These are phyloP conservation scores for Euura saliciscinereae DNA, from an alignment of 1,140 invertebrate genomes.

Conservation along the genomic window DNA sequence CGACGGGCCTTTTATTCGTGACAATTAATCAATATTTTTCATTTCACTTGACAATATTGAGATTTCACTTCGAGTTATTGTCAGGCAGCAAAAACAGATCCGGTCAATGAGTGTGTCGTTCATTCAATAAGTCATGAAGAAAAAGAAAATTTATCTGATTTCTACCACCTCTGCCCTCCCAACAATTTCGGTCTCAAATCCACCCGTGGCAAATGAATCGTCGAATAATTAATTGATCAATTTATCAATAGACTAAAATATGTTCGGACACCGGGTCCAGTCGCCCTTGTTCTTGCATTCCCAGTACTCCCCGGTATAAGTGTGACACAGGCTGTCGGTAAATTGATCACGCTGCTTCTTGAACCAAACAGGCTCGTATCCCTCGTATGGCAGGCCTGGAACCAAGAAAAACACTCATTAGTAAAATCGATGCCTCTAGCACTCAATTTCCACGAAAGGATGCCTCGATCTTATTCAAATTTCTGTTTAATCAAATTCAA, in stretches of 20 bases:
- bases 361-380: slow-evolving; percentile 94
- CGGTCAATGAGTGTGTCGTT: slow-evolving; percentile 12
- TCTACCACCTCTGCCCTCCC: not conserved
- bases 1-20: not conserved
- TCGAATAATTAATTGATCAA: not conserved
- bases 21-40: not conserved
- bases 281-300: slow-evolving; percentile 85
- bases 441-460: too few species aligned
- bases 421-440: not conserved
- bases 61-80: not conserved
- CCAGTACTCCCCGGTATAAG: slow-evolving; percentile 93
- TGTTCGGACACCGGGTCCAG: slow-evolving; percentile 92
- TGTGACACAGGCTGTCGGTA: slow-evolving; percentile 83
- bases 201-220: not conserved
- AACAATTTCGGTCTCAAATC: not conserved
- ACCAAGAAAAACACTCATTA: slow-evolving; percentile 24
- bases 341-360: slow-evolving; percentile 78
- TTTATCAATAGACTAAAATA: slow-evolving; percentile 70
- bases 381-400: slow-evolving; percentile 73
- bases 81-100: not conserved
- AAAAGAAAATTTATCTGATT: not conserved
- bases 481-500: not conserved
- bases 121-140: not conserved
- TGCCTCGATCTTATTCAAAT: too few species aligned
- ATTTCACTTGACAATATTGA: not conserved